phyloP scores from a whole-genome alignment of 2,113 vertebrate genomes.

The Coturnix japonica region DNA sequence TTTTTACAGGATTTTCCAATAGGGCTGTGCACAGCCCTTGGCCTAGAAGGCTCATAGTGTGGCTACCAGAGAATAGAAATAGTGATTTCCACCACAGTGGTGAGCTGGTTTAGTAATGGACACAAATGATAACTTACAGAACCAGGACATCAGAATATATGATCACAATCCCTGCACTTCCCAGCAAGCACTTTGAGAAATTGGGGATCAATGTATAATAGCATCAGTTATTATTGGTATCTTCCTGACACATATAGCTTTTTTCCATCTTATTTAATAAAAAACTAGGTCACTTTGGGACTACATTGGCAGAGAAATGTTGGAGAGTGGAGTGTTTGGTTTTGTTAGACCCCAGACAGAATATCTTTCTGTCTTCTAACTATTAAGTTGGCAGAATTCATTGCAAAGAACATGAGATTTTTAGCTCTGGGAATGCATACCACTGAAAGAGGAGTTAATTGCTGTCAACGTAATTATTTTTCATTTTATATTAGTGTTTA shows the following conservation, averaged over 20 bases:
- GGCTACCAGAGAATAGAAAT: neutral
- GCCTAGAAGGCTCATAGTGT: neutral
- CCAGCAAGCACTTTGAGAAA: slow-evolving; percentile 22
- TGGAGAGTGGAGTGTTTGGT: neutral
- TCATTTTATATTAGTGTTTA: neutral
- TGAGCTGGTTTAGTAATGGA: slow-evolving; percentile 24
- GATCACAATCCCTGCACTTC: slow-evolving; percentile 15
- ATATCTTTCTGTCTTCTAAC: neutral
- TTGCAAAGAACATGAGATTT: neutral
- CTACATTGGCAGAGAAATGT: neutral
- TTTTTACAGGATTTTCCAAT: slow-evolving; percentile 6
- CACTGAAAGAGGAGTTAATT: neutral
- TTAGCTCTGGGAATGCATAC: neutral
- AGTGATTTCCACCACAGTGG: slow-evolving; percentile 18
- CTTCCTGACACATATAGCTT: neutral
- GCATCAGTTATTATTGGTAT: neutral
- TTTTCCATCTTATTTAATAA: neutral
- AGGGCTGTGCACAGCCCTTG: neutral
- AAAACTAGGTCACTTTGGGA: slow-evolving; percentile 19
- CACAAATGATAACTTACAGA: slow-evolving; percentile 35
- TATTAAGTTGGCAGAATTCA: neutral
- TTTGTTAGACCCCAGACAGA: neutral
- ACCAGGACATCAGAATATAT: neutral
- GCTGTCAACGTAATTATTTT: neutral
- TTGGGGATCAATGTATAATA: slow-evolving; percentile 13